Conservation (phyloP, 2,113 vertebrate genomes). For the Prolemur simus region DNA sequence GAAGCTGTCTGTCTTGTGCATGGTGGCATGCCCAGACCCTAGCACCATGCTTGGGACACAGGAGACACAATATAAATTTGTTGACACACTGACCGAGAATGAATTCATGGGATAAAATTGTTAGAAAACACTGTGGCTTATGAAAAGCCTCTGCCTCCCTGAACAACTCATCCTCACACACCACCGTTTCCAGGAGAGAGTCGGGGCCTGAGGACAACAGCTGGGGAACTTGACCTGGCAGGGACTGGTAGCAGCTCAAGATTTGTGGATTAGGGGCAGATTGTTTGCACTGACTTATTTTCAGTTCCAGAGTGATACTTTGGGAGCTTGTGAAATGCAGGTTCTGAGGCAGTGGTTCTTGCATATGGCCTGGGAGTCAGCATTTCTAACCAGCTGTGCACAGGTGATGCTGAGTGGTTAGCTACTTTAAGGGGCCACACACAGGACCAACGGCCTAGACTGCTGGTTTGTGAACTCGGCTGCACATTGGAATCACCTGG, state of each 20-base stretch:
- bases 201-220: accelerated
- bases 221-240: neutral
- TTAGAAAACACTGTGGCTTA: neutral
- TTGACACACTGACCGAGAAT: neutral
- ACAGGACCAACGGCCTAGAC: too few relatives aligned
- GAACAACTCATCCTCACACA: accelerated
- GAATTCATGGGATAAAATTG: neutral
- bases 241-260: neutral
- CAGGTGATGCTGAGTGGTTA: neutral
- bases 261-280: neutral
- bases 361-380: neutral
- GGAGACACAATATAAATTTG: neutral
- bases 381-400: neutral
- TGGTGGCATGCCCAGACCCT: accelerated
- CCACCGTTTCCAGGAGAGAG: accelerated
- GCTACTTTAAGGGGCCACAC: neutral
- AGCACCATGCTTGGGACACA: neutral
- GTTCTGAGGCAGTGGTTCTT: neutral
- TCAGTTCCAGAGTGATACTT: neutral
- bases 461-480: neutral
- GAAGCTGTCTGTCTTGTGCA: accelerated
- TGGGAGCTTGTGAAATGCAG: neutral
- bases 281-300: neutral
- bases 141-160: neutral
- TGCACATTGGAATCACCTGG: too few relatives aligned